phyloP scores from a whole-genome alignment of 2,113 vertebrate genomes.

The Saiga tatarica region DNA sequence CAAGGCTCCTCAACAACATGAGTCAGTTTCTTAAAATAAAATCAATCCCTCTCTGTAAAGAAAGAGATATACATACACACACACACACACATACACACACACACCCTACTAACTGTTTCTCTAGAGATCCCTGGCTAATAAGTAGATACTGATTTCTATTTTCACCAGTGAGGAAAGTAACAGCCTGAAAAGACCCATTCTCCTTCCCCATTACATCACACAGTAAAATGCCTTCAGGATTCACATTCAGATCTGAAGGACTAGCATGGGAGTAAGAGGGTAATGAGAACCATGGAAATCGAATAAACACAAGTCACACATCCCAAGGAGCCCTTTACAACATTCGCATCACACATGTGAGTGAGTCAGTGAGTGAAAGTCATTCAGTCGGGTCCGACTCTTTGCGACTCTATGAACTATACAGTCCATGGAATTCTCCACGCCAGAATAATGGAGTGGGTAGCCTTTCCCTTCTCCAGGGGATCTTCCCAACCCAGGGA shows the following conservation, averaged over 20 bases:
- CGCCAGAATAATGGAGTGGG: not conserved
- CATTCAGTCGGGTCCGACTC: not conserved
- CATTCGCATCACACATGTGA: not conserved
- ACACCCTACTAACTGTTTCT: not conserved
- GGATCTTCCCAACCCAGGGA: not conserved
- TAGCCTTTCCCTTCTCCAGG: not conserved
- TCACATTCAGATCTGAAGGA: not conserved
- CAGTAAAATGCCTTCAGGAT: not conserved
- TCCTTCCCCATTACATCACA: not conserved
- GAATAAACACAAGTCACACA: not conserved
- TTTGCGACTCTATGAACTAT: not conserved
- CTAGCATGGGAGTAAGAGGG: not conserved
- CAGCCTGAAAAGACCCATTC: not conserved
- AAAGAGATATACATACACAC: not conserved
- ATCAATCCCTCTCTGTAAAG: not conserved
- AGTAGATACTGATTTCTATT: not conserved
- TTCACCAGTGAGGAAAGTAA: not conserved
- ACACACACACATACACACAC: not conserved
- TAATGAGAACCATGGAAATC: not conserved
- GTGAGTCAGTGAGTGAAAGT: not conserved
- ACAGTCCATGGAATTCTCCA: not conserved
- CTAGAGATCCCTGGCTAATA: not conserved
- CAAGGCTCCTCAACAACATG: not conserved
- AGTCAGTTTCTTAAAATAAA: constrained; percentile 8
- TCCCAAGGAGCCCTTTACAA: not conserved